Evolutionary conservation across 2,797 vertebrate species (phyloP), one percentile per base, ranked within the genome.

Genomic region (Neosalanx taihuensis): DNA sequence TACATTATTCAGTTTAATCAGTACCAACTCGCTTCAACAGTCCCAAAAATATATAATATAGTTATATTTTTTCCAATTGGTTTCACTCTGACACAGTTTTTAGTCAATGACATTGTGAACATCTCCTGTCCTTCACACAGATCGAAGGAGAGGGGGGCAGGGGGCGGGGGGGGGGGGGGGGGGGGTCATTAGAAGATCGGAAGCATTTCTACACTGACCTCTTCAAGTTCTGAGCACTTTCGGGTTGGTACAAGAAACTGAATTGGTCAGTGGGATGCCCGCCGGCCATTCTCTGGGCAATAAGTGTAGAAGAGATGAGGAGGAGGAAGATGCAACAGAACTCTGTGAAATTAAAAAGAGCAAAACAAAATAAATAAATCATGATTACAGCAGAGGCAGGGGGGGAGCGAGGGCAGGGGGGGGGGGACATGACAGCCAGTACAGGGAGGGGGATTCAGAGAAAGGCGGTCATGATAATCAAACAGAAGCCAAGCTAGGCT

Each of bases 201-300:
- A 75, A 60, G 68, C 29, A 72, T 74, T 64, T 73, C 84, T 84
- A 85, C 81, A 89, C 85, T 87, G 81, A 89, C 87, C 86, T 87
- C 87, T 87, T 89, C 72, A 84, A 53, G 84, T 80, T 87, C 76
- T 85, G 80, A 82, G 80, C 82, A 83, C 76, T 85, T 82, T 89
- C 86, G 75, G 86, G 83, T 79, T 83, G 86, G 81, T 87, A 87
- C 84, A 87, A 86, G 84, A 84, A 89, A 86, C 81, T 86, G 82
- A 84, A 86, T 85, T 86, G 86, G 82, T 86, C 83, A 81, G 81
- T 84, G 74, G 86, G 82, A 66, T 81, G 82, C 78, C 86, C 84
- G 78, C 81, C 81, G 82, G 87, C 83, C 87, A 87, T 89, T 84
- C 82, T 86, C 77, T 76, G 74, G 83, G 79, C 80, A 84, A 84